Evolutionary conservation across 2,888 invertebrate species (phyloP), one percentile per base, ranked within the genome.

Genomic region (Lasiommata megera): DNA sequence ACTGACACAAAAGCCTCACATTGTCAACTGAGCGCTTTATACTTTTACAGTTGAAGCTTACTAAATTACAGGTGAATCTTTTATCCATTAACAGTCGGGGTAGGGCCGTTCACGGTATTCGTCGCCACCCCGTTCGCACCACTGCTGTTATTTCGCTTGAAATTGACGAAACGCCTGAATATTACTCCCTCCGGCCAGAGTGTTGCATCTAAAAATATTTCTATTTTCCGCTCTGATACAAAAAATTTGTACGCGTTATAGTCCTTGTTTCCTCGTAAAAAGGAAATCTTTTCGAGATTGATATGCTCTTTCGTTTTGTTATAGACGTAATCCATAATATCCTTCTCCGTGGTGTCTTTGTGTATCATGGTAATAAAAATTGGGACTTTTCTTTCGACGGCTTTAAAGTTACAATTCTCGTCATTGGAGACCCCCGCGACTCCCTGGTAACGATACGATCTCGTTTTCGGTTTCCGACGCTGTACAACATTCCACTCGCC

Each of bases 31-130:
- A 61, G 1, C 60, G 23, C n/a, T 58, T 64, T 7, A 64, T 36
- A 38, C n/a, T 18, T 34, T 56, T 61, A 40, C 63, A 64, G 23
- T 64, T 61, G 3, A 51, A 61, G 31, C 47, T 61, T 2, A 54
- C 38, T 11, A 59, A 7, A 5, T 48, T 48, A 48, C n/a, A 11
- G 9, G 5, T 28, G 28, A 6, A 28, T 3, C 7, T 6, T 7
- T 1, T 34, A 17, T 17, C 52, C 52, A 34, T 40, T 31, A 3
- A 16, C 7, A 2, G 16, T 6, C 9, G 3, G 41, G 1, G 5
- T 3, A 9, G 18, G 9, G 41, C 1, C 18, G 41, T n/a, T n/a
- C n/a, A n/a, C n/a, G 6, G 1, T n/a, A 41, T 14, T 5, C 7
- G 6, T 14, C 7, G 14, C n/a, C 1, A 14, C 6, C 3, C 17